These are phyloP conservation scores for Astyanax mexicanus DNA, from an alignment of 2,797 vertebrate genomes.

Conservation along the genomic window DNA sequence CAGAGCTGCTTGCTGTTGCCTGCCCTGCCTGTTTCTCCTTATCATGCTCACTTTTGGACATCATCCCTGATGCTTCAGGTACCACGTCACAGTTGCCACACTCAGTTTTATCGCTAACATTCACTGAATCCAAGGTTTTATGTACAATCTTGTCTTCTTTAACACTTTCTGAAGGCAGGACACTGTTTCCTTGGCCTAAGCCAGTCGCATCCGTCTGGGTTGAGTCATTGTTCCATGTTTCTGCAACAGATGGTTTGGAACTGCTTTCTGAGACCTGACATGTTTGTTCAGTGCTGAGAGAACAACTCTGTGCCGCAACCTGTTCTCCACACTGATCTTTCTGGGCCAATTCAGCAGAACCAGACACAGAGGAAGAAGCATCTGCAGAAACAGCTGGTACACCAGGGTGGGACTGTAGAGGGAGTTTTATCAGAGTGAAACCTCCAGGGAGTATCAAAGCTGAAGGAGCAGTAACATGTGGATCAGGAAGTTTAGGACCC, in stretches of 20 bases:
- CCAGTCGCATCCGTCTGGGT: neutral
- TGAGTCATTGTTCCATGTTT: neutral
- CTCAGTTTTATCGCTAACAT: neutral
- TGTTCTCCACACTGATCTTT: neutral
- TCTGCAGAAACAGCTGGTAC: neutral
- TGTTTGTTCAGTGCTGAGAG: neutral
- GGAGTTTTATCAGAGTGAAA: conserved; percentile 76
- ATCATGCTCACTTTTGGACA: neutral
- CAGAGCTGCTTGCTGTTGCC: neutral
- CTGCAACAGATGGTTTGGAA: neutral
- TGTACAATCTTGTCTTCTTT: conserved; percentile 1
- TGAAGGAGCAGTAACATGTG: neutral
- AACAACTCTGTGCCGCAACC: neutral
- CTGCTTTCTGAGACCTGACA: neutral
- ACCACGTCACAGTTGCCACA: neutral
- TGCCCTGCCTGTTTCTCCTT: conserved; percentile 7
- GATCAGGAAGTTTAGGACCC: neutral
- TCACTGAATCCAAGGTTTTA: neutral
- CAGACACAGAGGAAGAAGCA: neutral
- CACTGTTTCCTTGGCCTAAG: neutral
- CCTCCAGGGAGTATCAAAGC: conserved; percentile 74
- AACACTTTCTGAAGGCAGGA: neutral
- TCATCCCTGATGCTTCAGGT: conserved; percentile 18
- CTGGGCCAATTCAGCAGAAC: neutral
- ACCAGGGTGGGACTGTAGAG: neutral